A percentile compares a stretch with the other conserved stretches of the same genome.
Evolutionary conservation across 2,113 vertebrate species (phyloP).

Genomic region (Columbina picui): DNA sequence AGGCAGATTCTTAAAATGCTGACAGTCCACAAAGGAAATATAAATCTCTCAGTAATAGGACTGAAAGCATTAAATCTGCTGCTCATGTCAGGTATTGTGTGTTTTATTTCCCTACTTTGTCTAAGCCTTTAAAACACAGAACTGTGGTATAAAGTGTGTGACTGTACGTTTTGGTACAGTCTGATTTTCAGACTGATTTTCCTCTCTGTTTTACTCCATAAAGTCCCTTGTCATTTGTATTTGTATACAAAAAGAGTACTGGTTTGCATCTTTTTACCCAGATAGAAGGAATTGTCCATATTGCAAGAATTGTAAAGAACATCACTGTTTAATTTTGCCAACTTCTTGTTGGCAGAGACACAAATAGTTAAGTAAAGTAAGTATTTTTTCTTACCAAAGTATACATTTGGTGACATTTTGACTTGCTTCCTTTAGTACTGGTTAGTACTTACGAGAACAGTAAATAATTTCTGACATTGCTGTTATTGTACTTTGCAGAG

Average conservation of each 20-base stretch:
- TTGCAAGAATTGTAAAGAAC: not conserved
- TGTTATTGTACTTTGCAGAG: not conserved
- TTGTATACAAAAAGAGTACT: not conserved
- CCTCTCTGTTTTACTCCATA: not conserved
- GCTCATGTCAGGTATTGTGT: slow-evolving; percentile 85
- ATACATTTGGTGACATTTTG: not conserved
- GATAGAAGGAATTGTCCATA: not conserved
- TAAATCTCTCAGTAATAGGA: slow-evolving; percentile 77
- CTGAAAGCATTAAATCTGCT: slow-evolving; percentile 86
- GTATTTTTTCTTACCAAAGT: not conserved
- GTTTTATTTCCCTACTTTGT: not conserved
- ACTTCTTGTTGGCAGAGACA: not conserved
- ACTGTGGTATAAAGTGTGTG: not conserved
- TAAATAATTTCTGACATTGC: not conserved
- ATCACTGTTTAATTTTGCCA: not conserved
- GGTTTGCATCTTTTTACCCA: not conserved
- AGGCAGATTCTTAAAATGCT: slow-evolving; percentile 91
- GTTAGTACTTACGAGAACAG: not conserved
- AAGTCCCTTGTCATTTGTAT: not conserved
- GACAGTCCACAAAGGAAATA: slow-evolving; percentile 76
- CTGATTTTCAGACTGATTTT: too few species aligned
- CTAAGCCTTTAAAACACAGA: not conserved
- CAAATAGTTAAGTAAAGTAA: not conserved
- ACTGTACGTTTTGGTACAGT: not conserved
- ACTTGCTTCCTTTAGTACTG: not conserved